Evolutionary conservation across 2,797 vertebrate species (phyloP).

Genomic region (Brachyalestes nurse): DNA sequence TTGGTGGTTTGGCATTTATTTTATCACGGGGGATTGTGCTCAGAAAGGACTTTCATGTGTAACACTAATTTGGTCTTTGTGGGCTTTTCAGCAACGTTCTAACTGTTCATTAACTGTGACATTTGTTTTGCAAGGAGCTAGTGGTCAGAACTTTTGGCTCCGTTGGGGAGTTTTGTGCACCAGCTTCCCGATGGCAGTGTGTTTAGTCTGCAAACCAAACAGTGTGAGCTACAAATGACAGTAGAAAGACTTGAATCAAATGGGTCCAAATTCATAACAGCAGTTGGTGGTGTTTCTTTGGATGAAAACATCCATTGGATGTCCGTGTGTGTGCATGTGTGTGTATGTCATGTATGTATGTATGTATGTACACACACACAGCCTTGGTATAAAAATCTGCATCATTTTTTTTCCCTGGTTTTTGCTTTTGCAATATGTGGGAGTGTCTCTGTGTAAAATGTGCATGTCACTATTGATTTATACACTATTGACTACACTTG

Average conservation of each 20-base stretch:
- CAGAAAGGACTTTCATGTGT: neutral
- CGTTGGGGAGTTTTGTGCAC: neutral
- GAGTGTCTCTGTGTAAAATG: neutral
- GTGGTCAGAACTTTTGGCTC: conserved; percentile 2
- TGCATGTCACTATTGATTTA: too few relatives aligned
- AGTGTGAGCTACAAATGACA: neutral
- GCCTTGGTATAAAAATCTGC: too few relatives aligned
- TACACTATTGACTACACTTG: too few relatives aligned
- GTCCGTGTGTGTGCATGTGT: too few relatives aligned
- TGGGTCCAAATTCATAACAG: neutral
- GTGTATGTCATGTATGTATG: too few relatives aligned
- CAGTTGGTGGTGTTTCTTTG: too few relatives aligned
- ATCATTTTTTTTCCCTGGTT: neutral
- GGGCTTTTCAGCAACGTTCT: conserved; percentile 1
- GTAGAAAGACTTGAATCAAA: neutral
- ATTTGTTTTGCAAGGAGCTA: conserved; percentile 6
- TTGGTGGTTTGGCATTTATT: neutral
- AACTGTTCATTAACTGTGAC: conserved; percentile 22
- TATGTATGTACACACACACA: too few relatives aligned
- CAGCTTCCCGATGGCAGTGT: neutral
- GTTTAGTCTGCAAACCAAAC: neutral
- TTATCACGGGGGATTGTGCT: neutral
- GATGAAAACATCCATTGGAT: too few relatives aligned
- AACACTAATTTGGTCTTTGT: conserved; percentile 21
- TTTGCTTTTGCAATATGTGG: neutral